Percentiles rank a stretch among this genome's conserved stretches.
phyloP scores from a whole-genome alignment of 2,888 invertebrate species.

The Agrotis exclamationis region DNA sequence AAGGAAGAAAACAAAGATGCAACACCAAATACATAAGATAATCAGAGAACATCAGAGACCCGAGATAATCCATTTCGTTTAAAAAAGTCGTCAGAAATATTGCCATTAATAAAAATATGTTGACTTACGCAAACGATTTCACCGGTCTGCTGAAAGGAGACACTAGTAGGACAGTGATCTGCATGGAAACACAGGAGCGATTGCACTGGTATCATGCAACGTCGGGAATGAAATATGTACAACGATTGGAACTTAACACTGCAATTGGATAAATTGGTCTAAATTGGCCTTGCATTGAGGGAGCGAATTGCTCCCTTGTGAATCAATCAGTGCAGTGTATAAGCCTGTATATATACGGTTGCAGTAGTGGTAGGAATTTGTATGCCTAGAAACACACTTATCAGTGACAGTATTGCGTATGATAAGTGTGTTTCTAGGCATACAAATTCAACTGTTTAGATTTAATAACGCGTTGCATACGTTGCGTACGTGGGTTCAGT shows the following conservation, averaged over 20 bases:
- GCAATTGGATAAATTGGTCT: slow-evolving; percentile 64
- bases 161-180: slow-evolving; percentile 15
- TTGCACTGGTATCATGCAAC: slow-evolving; percentile 51
- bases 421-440: no score
- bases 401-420: no score
- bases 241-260: slow-evolving; percentile 56
- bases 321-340: slow-evolving; percentile 58
- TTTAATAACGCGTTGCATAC: no score
- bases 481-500: no score
- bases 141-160: not conserved
- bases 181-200: slow-evolving; percentile 37
- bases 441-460: no score
- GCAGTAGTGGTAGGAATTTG: slow-evolving; percentile 4
- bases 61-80: not conserved
- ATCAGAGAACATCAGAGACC: no score
- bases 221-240: slow-evolving; percentile 45
- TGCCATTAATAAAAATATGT: slow-evolving; percentile 8
- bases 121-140: slow-evolving; percentile 41
- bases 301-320: slow-evolving; percentile 60
- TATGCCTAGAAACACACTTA: no score
- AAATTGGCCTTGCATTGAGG: slow-evolving; percentile 64
- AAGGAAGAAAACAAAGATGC: not conserved
- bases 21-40: not conserved
- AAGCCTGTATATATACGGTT: slow-evolving; percentile 25
- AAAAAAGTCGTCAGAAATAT: not conserved